A percentile compares a stretch with the other conserved stretches of the same genome.
These are phyloP conservation scores for Druceiella hillmani DNA, from an alignment of 2,888 invertebrate genomes.

Conservation along the genomic window DNA sequence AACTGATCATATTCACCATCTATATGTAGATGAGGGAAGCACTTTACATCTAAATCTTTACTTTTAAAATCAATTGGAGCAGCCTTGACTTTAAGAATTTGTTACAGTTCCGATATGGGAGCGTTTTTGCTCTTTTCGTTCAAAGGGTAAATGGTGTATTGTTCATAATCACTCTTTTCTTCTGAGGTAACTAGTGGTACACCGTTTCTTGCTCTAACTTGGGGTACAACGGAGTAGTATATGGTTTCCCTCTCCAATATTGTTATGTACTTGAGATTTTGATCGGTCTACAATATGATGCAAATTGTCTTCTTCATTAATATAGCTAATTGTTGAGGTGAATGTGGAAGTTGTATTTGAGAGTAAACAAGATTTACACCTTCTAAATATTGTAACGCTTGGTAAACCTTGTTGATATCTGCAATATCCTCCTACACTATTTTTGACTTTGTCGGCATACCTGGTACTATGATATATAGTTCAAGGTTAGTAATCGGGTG, in stretches of 20 bases:
- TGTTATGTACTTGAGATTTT: constrained; percentile 6
- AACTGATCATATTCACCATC: constrained; percentile 22
- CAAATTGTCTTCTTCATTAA: constrained; percentile 5
- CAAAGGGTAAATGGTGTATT: constrained; percentile 7
- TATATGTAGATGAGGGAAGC: constrained; percentile 20
- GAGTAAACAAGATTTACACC: constrained; percentile 26
- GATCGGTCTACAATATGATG: constrained; percentile 5
- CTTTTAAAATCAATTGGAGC: constrained; percentile 3
- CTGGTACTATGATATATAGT: constrained; percentile 28
- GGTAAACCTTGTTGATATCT: constrained; percentile 27
- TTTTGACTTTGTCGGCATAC: constrained; percentile 25
- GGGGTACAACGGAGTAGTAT: too few relatives aligned
- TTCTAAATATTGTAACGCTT: constrained; percentile 27
- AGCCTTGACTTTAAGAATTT: constrained; percentile 2
- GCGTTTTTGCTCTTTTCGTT: constrained; percentile 3
- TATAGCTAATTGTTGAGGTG: constrained; percentile 8
- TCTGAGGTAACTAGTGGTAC: constrained; percentile 5
- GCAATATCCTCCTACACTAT: constrained; percentile 27
- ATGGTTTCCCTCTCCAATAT: constrained; percentile 5
- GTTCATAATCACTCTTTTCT: constrained; percentile 5
- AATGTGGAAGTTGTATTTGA: constrained; percentile 24
- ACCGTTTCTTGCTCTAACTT: too few relatives aligned
- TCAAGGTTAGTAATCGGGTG: constrained; percentile 28
- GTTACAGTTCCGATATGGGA: constrained; percentile 2
- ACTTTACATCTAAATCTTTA: constrained; percentile 14